phyloP scores from a whole-genome alignment of 2,797 vertebrate genomes.

The Taeniopygia guttata region DNA sequence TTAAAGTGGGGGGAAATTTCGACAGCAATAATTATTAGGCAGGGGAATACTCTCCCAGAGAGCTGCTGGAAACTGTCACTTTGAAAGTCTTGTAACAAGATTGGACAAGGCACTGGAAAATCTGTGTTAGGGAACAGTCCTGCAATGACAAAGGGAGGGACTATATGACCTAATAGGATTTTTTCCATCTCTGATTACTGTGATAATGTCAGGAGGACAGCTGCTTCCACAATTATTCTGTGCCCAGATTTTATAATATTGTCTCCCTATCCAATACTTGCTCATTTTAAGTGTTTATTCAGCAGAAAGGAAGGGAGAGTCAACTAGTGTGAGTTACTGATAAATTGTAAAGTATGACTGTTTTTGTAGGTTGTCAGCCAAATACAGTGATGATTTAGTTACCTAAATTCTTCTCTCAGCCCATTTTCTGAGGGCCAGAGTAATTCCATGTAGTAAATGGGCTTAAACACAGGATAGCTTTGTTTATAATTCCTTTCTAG shows the following conservation, averaged over 20 bases:
- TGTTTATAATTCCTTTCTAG: constrained; percentile 11
- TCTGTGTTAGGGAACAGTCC: background rate
- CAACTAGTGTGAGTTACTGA: constrained; percentile 32
- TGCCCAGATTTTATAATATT: constrained; percentile 19
- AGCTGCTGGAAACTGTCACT: constrained; percentile 41
- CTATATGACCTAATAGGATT: constrained; percentile 43
- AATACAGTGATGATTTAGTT: constrained; percentile 4
- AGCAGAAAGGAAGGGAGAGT: constrained; percentile 51
- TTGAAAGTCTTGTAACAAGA: background rate
- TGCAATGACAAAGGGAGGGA: constrained; percentile 39
- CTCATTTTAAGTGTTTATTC: constrained; percentile 31
- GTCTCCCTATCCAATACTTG: constrained; percentile 7
- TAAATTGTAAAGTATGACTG: constrained; percentile 24
- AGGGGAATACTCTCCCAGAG: background rate
- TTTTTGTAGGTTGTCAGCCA: constrained; percentile 42
- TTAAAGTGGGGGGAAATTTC: background rate
- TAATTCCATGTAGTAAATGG: background rate
- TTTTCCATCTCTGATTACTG: constrained; percentile 64
- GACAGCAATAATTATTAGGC: background rate
- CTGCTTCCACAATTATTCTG: constrained; percentile 29
- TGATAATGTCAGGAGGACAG: constrained; percentile 47
- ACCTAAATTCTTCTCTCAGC: background rate
- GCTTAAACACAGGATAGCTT: background rate
- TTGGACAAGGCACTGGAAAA: constrained; percentile 56
- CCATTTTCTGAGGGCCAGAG: background rate